Conservation (phyloP, 35 echinoderm and acorn worm genomes). For the Diadema setosum region DNA sequence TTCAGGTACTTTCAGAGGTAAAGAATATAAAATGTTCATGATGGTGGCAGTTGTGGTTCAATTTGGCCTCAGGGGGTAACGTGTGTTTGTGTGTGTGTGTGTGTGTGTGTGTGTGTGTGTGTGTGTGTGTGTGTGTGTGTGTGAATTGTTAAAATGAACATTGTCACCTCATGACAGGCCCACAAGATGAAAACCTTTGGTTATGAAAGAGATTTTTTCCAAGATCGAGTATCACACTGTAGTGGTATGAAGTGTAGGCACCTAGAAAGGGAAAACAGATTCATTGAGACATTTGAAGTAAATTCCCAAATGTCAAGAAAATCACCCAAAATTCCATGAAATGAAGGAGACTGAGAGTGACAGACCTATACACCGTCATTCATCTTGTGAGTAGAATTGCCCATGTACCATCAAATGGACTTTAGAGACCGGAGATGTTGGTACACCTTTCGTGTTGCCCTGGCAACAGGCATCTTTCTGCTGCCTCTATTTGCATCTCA, state of each 20-base stretch:
- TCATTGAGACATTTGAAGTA: background rate
- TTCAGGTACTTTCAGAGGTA: no score
- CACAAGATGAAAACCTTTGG: background rate
- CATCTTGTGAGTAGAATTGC: background rate
- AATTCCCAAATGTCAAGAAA: background rate
- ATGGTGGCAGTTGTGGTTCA: no score
- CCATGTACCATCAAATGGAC: background rate
- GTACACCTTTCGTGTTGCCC: background rate
- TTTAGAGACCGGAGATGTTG: background rate
- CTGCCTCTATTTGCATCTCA: background rate
- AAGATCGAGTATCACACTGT: background rate
- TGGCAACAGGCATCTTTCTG: background rate
- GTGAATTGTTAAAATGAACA: background rate
- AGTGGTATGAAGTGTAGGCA: background rate
- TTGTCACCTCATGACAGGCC: background rate
- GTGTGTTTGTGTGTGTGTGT: no score
- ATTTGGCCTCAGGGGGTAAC: no score
- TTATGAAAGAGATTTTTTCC: background rate
- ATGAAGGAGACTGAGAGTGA: background rate
- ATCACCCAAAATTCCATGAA: background rate
- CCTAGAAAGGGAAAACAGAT: background rate
- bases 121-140: background rate
- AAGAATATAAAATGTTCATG: no score
- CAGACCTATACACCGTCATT: no score
- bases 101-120: no score